Conservation (phyloP, 2,797 vertebrate genomes). For the Gambelia wislizenii region DNA sequence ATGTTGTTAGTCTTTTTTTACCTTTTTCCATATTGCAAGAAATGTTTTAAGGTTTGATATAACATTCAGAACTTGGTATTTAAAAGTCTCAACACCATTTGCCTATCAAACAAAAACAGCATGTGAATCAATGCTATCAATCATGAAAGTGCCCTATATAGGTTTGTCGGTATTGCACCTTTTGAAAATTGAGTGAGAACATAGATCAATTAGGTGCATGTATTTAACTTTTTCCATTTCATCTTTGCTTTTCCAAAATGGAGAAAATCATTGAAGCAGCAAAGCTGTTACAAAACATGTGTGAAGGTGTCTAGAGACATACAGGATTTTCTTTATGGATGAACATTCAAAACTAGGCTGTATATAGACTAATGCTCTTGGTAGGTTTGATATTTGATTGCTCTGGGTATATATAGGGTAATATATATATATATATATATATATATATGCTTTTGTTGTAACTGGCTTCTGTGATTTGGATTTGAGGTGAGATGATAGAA, state of each 20-base stretch:
- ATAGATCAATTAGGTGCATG: neutral
- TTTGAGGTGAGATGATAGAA: neutral
- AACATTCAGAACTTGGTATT: neutral
- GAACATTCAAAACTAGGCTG: neutral
- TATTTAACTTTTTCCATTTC: neutral
- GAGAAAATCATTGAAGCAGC: neutral
- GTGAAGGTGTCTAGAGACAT: neutral
- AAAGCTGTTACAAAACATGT: neutral
- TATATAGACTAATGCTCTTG: neutral
- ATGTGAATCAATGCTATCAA: constrained; percentile 13
- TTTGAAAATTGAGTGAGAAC: constrained; percentile 11
- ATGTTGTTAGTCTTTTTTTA: neutral
- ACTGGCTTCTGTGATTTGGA: neutral
- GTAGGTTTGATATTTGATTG: neutral
- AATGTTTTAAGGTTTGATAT: constrained; percentile 9
- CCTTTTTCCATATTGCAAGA: neutral
- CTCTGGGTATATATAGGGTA: neutral
- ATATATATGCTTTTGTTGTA: neutral
- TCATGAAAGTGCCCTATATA: neutral
- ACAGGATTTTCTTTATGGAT: neutral
- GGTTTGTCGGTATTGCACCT: neutral
- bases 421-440: neutral
- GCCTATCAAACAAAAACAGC: constrained; percentile 27
- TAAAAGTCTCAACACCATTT: neutral
- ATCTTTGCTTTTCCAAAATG: neutral